Evolutionary conservation across 2,113 vertebrate species (phyloP), one percentile per base, ranked within the genome.

Genomic region (Dipodomys spectabilis): DNA sequence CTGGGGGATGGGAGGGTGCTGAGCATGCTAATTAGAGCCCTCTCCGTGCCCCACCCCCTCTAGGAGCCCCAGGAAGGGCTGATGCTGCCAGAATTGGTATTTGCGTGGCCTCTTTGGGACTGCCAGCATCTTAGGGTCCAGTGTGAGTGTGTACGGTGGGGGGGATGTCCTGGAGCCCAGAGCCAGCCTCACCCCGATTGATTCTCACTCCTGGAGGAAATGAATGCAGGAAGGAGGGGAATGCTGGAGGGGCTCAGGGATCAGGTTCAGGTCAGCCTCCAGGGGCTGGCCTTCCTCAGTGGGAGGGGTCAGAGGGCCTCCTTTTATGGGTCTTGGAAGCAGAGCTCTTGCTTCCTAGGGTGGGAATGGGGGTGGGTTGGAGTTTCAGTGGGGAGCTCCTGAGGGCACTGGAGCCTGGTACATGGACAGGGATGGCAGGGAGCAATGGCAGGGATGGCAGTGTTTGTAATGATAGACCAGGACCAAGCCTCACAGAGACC

Each of bases 1-100:
- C 92, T 90, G 83, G 74, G 74, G 95, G 96, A 92, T 86, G n/a
- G 1, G 69, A 49, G 93, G 91, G 92, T 82, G 92, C 94, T 90
- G 96, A 87, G 90, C 68, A 90, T 93, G 90, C 95, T 95, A 93
- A 97, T 96, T 93, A 92, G 88, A 96, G 82, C 74, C 90, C 86
- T 72, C 80, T 39, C 62, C 30, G 81, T 81, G 89, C 82, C 93
- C 91, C 72, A 77, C 88, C 81, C 69, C 82, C 75, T 45, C 73
- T 78, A 74, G 67, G 62, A 62, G 39, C 32, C 92, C 84, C n/a
- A 35, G 81, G 30, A n/a, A 32, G 65, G 39, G 67, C 93, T 77
- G 62, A 44, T 78, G 87, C 45, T 68, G 15, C 91, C 30, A 65
- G 79, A 90, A 92, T 94, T 90, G 71, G 94, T 96, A n/a, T 83